Conservation (phyloP, 2,797 vertebrate genomes). For the Gadopsis marmoratus region DNA sequence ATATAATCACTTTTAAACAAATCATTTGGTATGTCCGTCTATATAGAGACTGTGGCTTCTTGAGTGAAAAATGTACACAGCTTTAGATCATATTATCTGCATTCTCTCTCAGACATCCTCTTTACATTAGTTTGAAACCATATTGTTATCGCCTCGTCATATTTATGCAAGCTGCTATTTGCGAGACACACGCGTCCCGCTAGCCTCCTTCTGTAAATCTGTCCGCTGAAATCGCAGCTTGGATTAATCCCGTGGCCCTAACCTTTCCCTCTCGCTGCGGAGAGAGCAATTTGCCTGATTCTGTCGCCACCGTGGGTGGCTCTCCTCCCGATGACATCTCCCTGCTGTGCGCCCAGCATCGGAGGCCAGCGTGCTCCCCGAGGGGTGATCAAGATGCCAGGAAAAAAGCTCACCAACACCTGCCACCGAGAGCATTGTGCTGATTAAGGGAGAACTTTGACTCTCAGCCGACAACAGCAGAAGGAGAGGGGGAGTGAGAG, state of each 20-base stretch:
- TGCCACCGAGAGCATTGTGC: slow-evolving; percentile 83
- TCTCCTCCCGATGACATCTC: slow-evolving; percentile 80
- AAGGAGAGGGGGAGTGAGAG: slow-evolving; percentile 63
- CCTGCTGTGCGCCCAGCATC: slow-evolving; percentile 70
- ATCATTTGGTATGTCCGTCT: neutral
- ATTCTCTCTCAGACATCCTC: neutral
- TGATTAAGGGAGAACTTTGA: slow-evolving; percentile 83
- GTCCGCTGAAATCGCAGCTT: slow-evolving; percentile 26
- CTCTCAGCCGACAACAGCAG: slow-evolving; percentile 69
- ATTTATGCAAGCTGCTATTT: slow-evolving; percentile 32
- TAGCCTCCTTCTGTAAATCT: slow-evolving; percentile 41
- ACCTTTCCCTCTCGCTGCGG: slow-evolving; percentile 70
- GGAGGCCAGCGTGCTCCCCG: slow-evolving; percentile 63
- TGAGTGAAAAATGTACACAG: neutral
- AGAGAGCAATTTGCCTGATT: slow-evolving; percentile 85
- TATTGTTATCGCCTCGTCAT: slow-evolving; percentile 14
- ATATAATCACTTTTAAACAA: neutral
- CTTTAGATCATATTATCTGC: neutral
- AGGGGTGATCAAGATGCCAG: slow-evolving; percentile 79
- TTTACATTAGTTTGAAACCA: slow-evolving; percentile 2
- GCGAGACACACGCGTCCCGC: slow-evolving; percentile 22
- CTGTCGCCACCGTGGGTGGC: slow-evolving; percentile 73
- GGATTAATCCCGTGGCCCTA: slow-evolving; percentile 61
- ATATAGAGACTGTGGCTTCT: neutral
- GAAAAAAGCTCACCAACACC: slow-evolving; percentile 78